These are phyloP conservation scores for Orchesellides sinensis DNA, from an alignment of 2,888 invertebrate species.

Conservation along the genomic window DNA sequence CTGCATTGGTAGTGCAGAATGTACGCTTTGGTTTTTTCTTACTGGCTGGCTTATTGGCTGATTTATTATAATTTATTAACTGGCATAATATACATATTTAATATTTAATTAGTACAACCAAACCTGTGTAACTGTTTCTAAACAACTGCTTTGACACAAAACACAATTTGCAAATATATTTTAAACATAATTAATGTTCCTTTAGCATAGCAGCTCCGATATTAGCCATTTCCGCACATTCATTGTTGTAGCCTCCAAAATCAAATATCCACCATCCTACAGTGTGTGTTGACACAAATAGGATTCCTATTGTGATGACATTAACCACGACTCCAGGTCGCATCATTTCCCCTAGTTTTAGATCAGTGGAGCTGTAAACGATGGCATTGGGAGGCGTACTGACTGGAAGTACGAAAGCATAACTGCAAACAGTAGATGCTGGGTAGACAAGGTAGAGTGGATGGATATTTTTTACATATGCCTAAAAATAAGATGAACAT, in stretches of 20 bases:
- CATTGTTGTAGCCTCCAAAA: slow-evolving; percentile 67
- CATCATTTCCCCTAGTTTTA: slow-evolving; percentile 70
- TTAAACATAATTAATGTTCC: too few species aligned
- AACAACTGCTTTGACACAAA: too few species aligned
- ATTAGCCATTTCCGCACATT: slow-evolving; percentile 70
- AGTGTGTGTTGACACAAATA: slow-evolving; percentile 70
- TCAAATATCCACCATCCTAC: slow-evolving; percentile 69
- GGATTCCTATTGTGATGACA: slow-evolving; percentile 62
- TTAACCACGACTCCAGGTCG: slow-evolving; percentile 72
- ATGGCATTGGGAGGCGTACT: slow-evolving; percentile 95
- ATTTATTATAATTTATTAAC: too few species aligned
- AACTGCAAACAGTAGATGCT: slow-evolving; percentile 86
- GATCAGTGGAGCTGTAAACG: slow-evolving; percentile 70
- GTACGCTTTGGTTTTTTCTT: too few species aligned
- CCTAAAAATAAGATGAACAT: slow-evolving; percentile 78
- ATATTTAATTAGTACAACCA: too few species aligned
- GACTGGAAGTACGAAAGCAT: slow-evolving; percentile 78
- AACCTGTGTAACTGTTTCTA: too few species aligned
- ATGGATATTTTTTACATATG: slow-evolving; percentile 85
- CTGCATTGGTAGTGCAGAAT: too few species aligned
- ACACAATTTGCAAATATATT: too few species aligned
- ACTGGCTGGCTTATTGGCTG: too few species aligned
- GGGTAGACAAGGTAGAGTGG: slow-evolving; percentile 94
- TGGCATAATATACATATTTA: too few species aligned
- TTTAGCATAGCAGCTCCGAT: too few species aligned